phyloP scores from a whole-genome alignment of 2,888 invertebrate genomes.

The Diloba caeruleocephala region DNA sequence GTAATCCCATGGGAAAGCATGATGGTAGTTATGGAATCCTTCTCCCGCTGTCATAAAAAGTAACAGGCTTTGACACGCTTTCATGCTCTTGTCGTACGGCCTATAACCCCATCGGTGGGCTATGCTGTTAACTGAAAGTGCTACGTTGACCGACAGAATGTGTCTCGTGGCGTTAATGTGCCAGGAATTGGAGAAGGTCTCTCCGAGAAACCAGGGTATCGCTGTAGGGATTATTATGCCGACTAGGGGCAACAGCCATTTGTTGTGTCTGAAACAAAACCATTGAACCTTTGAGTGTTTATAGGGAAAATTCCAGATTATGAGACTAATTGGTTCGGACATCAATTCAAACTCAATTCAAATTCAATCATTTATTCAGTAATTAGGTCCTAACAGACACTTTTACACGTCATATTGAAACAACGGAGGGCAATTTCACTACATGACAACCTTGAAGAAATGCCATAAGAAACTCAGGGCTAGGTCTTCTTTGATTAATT shows the following conservation, averaged over 20 bases:
- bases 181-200: constrained; percentile 33
- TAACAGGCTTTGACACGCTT: constrained; percentile 14
- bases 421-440: too few relatives aligned
- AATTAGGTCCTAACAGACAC: too few relatives aligned
- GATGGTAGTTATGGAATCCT: constrained; percentile 67
- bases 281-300: too few relatives aligned
- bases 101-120: constrained; percentile 34
- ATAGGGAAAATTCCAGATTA: too few relatives aligned
- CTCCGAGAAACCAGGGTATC: constrained; percentile 33
- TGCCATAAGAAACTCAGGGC: too few relatives aligned
- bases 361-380: too few relatives aligned
- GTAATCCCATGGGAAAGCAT: constrained; percentile 56
- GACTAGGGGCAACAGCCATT: constrained; percentile 20
- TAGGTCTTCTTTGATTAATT: too few relatives aligned
- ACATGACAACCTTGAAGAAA: too few relatives aligned
- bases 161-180: constrained; percentile 38
- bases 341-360: too few relatives aligned
- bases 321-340: too few relatives aligned
- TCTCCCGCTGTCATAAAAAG: constrained; percentile 50
- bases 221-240: constrained; percentile 34
- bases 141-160: constrained; percentile 24
- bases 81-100: constrained; percentile 31
- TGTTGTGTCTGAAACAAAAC: constrained; percentile 36
- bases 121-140: constrained; percentile 71
- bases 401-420: too few relatives aligned